Conservation (phyloP, 1,140 invertebrate species). For the Procambarus virginalis region DNA sequence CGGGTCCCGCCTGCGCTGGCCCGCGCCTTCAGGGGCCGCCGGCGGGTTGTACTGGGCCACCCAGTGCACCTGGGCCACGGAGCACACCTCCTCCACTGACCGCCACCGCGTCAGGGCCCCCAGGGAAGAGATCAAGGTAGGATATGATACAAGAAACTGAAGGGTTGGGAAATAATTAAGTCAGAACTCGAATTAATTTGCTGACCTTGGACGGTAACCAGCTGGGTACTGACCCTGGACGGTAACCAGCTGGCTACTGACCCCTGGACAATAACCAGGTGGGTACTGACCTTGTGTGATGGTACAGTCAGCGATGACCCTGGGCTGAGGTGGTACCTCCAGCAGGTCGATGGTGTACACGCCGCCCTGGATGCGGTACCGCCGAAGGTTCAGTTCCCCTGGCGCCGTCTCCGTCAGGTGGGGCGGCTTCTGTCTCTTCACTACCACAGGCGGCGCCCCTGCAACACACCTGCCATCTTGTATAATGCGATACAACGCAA, state of each 20-base stretch:
- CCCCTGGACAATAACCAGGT: no score
- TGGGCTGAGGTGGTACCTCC: conserved; percentile 81
- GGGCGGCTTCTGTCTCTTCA: conserved; percentile 5
- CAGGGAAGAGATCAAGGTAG: no score
- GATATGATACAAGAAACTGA: no score
- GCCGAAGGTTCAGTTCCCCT: conserved; percentile 81
- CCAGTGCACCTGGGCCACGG: conserved; percentile 81
- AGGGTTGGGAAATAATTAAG: no score
- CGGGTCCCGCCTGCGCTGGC: conserved; percentile 80
- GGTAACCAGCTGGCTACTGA: no score
- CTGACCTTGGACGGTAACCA: no score
- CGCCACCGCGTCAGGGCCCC: not conserved
- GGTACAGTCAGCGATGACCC: conserved; percentile 71
- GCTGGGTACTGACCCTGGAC: no score
- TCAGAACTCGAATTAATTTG: no score
- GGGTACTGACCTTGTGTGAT: conserved; percentile 62
- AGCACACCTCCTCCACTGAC: conserved; percentile 81
- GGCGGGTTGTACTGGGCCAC: conserved; percentile 82
- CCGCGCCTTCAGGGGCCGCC: conserved; percentile 78
- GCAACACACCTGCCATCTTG: not conserved
- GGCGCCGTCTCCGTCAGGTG: conserved; percentile 55
- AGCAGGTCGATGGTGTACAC: conserved; percentile 80
- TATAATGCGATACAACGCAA: no score
- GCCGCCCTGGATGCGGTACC: conserved; percentile 80
- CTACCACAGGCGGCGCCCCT: conserved; percentile 25